Evolutionary conservation across 2,113 vertebrate species (phyloP), one percentile per base, ranked within the genome.

Genomic region (Peucedramus taeniatus): DNA sequence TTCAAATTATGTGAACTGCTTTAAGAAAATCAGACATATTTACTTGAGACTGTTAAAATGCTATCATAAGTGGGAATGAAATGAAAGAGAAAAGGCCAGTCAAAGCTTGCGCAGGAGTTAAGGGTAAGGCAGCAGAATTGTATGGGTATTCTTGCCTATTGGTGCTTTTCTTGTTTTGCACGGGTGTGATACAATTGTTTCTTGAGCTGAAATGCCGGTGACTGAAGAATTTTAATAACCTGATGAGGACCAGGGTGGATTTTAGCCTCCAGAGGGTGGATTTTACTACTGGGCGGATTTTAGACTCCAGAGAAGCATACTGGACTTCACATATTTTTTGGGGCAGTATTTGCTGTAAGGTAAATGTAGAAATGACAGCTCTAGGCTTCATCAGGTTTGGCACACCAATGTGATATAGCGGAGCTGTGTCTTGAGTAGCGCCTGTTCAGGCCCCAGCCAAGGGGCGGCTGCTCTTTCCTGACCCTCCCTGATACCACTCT

Each of bases 401-500:
- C 5, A 26, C 1, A 3, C 26, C 15, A 42, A 27, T 5, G 15
- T 8, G 37, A 21, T 0, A 2, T 1, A 3, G 6, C 3, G 33
- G 18, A 81, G 4, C 5, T 37, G 18, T 26, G 15, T 49, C 51
- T 68, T 19, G 11, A 16, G 35, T 11, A 42, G n/a, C 7, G 7
- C 9, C 66, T 65, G 28, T 21, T 70, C 44, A 44, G 9, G 27
- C 4, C 10, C 13, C 22, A 26, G 3, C 16, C 13, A n/a, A 75
- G 39, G 7, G 17, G 7, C 26, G 79, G 21, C 37, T 65, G 42
- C 30, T 39, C 15, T 7, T 79, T 5, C 5, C 35, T 13, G 12
- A 8, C 4, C 4, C 18, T 60, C 8, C 17, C 23, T 42, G 5
- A 1, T 10, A 23, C 30, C 4, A 21, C 21, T 31, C 5, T 6